Conservation (phyloP, 2,888 invertebrate genomes). For the Sphecodes monilicornis region DNA sequence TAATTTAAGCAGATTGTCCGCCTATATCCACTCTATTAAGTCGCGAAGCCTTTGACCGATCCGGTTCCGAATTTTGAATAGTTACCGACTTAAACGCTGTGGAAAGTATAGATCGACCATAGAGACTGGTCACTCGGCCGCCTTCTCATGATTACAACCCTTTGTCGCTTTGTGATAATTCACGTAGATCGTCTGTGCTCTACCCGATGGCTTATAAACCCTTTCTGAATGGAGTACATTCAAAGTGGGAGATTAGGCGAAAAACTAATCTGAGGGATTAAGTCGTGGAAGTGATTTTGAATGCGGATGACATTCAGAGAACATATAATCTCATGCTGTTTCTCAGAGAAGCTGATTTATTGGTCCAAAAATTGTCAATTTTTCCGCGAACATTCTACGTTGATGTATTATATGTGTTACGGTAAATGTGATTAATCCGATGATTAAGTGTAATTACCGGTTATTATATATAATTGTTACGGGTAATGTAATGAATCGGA, state of each 20-base stretch:
- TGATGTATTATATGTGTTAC: no score
- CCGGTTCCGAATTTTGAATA: background rate
- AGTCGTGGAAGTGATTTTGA: no score
- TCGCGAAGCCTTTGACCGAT: background rate
- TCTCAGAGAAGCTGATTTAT: no score
- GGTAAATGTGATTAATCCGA: no score
- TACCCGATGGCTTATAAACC: background rate
- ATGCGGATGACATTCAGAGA: no score
- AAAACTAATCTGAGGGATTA: background rate
- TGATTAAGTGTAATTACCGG: no score
- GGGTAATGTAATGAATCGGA: no score
- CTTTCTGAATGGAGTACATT: background rate
- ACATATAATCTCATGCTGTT: no score
- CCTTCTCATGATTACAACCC: background rate
- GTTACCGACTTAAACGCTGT: background rate
- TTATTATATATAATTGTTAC: no score
- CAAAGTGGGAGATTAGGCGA: background rate
- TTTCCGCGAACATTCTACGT: no score
- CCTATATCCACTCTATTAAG: background rate
- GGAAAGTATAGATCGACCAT: background rate
- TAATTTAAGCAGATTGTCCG: constrained; percentile 13
- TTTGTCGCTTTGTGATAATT: background rate
- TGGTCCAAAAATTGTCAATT: no score
- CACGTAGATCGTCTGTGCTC: background rate
- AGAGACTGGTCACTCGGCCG: background rate